Percentiles rank a stretch among this genome's conserved stretches.
These are phyloP conservation scores for Ardeotis arabs DNA, from an alignment of 2,113 vertebrate species.

Conservation along the genomic window DNA sequence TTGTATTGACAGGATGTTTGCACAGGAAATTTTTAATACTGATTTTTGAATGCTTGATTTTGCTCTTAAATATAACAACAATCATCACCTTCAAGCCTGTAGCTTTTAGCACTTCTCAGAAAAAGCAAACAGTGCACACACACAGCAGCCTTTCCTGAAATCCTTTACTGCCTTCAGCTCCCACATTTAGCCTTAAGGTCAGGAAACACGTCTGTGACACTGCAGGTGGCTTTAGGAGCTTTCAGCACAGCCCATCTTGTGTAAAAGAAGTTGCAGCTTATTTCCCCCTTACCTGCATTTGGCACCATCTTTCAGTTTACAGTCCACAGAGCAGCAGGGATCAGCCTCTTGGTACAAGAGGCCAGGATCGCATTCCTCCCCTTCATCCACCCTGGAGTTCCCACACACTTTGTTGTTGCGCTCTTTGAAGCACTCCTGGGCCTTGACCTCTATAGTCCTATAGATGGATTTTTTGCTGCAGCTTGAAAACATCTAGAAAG, in stretches of 20 bases:
- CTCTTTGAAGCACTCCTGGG: conserved; percentile 89
- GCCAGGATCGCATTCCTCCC: conserved; percentile 94
- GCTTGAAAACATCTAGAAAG: conserved; percentile 89
- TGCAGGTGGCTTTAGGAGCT: neutral
- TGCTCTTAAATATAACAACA: neutral
- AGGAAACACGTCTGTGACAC: neutral
- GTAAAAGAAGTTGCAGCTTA: neutral
- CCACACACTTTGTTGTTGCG: conserved; percentile 95
- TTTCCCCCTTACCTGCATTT: conserved; percentile 87
- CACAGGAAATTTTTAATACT: neutral
- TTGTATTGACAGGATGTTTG: neutral
- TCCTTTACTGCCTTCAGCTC: neutral
- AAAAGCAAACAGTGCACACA: neutral
- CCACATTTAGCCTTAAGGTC: neutral
- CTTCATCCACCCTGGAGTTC: conserved; percentile 95
- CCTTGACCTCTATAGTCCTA: conserved; percentile 87
- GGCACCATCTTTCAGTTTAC: conserved; percentile 79
- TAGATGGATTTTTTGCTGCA: conserved; percentile 94
- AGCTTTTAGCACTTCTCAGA: neutral
- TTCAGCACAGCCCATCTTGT: neutral
- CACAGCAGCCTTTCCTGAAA: neutral
- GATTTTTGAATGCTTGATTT: neutral
- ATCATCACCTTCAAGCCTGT: neutral
- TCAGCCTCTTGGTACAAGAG: conserved; percentile 87
- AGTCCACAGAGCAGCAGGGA: conserved; percentile 85